Evolutionary conservation across 1,140 invertebrate species (phyloP).

Genomic region (Ceratina calcarata): DNA sequence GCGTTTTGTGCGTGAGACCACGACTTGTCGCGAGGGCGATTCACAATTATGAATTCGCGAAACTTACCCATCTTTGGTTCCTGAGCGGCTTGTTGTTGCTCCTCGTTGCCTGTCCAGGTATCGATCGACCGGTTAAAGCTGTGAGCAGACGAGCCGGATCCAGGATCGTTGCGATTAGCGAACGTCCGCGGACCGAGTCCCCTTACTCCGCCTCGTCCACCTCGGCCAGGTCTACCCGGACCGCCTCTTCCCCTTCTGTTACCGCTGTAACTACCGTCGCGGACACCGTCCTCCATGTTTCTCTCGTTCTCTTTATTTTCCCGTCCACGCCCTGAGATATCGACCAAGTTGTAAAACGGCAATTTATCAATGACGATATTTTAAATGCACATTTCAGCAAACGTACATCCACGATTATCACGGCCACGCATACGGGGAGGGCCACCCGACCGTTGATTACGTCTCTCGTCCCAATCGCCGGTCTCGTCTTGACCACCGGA

Average conservation of each 20-base stretch:
- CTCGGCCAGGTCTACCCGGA: slow-evolving; percentile 81
- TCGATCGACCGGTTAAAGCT: slow-evolving; percentile 79
- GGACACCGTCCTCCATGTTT: slow-evolving; percentile 79
- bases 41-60: not conserved
- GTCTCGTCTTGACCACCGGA: slow-evolving; percentile 70
- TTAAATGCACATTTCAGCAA: not conserved
- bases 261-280: slow-evolving; percentile 76
- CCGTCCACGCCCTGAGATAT: slow-evolving; percentile 79
- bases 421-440: slow-evolving; percentile 80
- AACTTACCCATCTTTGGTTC: slow-evolving; percentile 76
- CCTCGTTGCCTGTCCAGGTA: slow-evolving; percentile 79
- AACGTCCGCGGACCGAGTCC: slow-evolving; percentile 82
- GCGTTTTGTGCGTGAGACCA: not conserved
- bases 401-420: slow-evolving; percentile 80
- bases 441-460: slow-evolving; percentile 77
- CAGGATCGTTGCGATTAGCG: slow-evolving; percentile 77
- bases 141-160: slow-evolving; percentile 70
- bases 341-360: not conserved
- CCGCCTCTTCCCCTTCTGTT: slow-evolving; percentile 81
- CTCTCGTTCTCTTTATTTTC: slow-evolving; percentile 84
- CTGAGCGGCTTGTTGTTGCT: slow-evolving; percentile 75
- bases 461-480: slow-evolving; percentile 80
- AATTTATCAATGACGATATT: too few species aligned
- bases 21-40: too few species aligned
- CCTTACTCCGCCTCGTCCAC: slow-evolving; percentile 81